phyloP scores from a whole-genome alignment of 2,113 vertebrate genomes.

The Datnioides undecimradiatus region DNA sequence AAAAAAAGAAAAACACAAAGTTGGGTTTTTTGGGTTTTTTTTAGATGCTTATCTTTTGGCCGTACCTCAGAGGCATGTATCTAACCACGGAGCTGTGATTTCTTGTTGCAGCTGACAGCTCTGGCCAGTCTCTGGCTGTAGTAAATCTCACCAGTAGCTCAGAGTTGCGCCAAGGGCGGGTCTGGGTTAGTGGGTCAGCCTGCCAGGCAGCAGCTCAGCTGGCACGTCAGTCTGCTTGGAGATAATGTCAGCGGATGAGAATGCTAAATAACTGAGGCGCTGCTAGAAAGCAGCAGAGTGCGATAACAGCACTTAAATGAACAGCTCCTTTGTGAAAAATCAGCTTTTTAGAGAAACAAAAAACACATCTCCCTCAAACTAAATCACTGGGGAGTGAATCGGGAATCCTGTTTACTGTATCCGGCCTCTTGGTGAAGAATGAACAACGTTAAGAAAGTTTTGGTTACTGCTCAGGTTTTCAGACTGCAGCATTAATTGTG shows the following conservation, averaged over 20 bases:
- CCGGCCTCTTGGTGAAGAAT: no score
- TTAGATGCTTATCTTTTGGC: constrained; percentile 1
- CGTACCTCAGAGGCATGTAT: neutral
- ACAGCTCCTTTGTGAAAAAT: neutral
- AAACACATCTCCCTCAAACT: no score
- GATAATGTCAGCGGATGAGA: constrained; percentile 37
- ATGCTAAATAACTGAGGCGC: constrained; percentile 12
- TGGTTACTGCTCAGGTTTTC: no score
- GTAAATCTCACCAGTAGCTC: constrained; percentile 51
- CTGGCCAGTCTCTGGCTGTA: constrained; percentile 22
- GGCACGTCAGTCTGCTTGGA: constrained; percentile 30
- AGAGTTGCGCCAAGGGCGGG: constrained; percentile 24
- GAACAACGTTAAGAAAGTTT: no score
- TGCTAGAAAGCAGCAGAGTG: neutral
- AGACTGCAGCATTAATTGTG: no score
- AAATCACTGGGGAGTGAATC: no score
- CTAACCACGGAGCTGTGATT: constrained; percentile 2
- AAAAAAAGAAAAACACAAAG: neutral
- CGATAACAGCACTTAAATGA: neutral
- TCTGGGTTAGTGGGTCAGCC: constrained; percentile 57
- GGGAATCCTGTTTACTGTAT: no score
- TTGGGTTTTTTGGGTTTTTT: no score
- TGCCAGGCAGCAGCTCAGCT: constrained; percentile 44
- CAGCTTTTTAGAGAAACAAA: no score
- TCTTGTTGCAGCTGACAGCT: neutral